These are phyloP conservation scores for Champsocephalus esox DNA, from an alignment of 2,797 vertebrate species.

Conservation along the genomic window DNA sequence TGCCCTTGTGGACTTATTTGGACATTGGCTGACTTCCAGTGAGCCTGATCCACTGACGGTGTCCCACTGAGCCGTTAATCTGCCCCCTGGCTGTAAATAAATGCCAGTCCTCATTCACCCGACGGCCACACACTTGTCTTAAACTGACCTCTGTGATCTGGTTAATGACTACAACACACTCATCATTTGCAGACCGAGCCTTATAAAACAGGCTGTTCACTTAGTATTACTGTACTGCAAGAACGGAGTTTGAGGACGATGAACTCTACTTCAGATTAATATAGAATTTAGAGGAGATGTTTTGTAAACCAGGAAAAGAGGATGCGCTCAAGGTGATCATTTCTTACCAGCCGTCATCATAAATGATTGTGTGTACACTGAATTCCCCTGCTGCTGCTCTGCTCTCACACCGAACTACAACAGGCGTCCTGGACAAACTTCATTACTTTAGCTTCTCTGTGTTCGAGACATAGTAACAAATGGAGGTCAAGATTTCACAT, in stretches of 20 bases:
- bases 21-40: conserved; percentile 77
- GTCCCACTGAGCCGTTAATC: conserved; percentile 73
- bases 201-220: background rate
- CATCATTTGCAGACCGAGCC: background rate
- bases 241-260: background rate
- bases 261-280: no score
- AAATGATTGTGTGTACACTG: background rate
- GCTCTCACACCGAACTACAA: background rate
- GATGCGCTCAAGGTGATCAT: no score
- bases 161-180: conserved; percentile 41
- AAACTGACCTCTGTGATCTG: conserved; percentile 46
- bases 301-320: background rate
- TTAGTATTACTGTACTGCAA: no score
- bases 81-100: conserved; percentile 69
- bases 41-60: conserved; percentile 67
- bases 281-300: no score
- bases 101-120: conserved; percentile 57
- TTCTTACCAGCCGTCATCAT: background rate
- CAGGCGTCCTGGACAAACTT: background rate
- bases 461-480: background rate
- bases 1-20: conserved; percentile 83
- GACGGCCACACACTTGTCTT: conserved; percentile 22
- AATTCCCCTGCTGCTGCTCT: background rate
- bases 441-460: background rate
- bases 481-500: conserved; percentile 8